phyloP scores from a whole-genome alignment of 2,797 vertebrate genomes.

The Percopsis omiscomaycus region DNA sequence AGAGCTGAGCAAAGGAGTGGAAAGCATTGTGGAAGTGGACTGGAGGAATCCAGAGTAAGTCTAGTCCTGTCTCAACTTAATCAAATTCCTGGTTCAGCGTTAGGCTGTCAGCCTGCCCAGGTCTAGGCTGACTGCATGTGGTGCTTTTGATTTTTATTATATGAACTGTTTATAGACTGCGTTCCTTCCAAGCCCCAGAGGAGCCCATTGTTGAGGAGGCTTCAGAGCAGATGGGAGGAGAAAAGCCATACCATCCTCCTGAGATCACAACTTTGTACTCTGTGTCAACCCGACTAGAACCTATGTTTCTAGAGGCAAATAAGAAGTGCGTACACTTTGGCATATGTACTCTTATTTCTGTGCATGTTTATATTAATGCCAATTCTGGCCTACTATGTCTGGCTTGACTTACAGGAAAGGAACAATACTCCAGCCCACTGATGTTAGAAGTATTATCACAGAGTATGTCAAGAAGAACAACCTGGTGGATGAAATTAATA shows the following conservation, averaged over 20 bases:
- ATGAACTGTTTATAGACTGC: conserved; percentile 70
- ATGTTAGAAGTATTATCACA: conserved; percentile 85
- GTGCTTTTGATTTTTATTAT: conserved; percentile 9
- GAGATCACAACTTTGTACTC: conserved; percentile 88
- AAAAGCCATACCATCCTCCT: conserved; percentile 82
- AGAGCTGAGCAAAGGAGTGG: conserved; percentile 93
- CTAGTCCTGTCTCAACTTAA: conserved; percentile 11
- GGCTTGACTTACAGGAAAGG: conserved; percentile 82
- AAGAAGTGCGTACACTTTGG: conserved; percentile 77
- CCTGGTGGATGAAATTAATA: conserved; percentile 87
- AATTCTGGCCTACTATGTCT: neutral
- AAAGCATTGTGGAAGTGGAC: conserved; percentile 93
- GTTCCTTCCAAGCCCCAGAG: conserved; percentile 80
- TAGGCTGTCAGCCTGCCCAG: conserved; percentile 2
- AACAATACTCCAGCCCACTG: conserved; percentile 78
- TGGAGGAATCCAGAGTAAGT: conserved; percentile 91
- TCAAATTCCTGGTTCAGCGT: conserved; percentile 22
- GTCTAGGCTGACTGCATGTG: neutral
- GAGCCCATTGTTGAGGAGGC: conserved; percentile 49
- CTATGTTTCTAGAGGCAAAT: conserved; percentile 87
- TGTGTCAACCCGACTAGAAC: conserved; percentile 83
- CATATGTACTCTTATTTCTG: neutral
- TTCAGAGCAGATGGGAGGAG: conserved; percentile 65
- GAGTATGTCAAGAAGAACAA: conserved; percentile 90
- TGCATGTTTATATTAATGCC: neutral